Base-by-base conservation (phyloP, 2,113 vertebrate genomes). In the Scalopus aquaticus region DNA sequence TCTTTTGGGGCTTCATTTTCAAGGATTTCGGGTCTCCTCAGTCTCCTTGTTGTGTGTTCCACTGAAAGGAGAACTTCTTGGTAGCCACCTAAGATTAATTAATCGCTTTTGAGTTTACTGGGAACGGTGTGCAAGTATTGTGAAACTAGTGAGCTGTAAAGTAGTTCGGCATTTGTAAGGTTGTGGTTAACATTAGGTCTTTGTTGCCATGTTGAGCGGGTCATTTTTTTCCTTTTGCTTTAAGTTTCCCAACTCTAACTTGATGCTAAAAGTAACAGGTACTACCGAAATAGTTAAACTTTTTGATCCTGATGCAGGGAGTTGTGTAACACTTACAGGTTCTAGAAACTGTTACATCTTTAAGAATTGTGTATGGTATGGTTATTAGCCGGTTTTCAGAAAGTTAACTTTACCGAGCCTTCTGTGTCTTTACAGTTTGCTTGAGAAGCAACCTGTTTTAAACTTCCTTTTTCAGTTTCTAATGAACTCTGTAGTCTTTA, bases 401-500 rank as follows among this genome's bases (percentile, higher is more conserved):
- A 94, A 88, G 44, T 96, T 64, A 64, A 9, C 64, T 74, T 90
- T 84, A 88, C 37, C 0, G 58, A 58, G 51, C 4, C 22, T 65
- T n/a, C n/a, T n/a, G n/a, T 74, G 16, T 1, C 22, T 86, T 84
- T 67, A 37, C 62, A 16, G 2, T 74, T 89, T 60, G n/a, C 62
- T 72, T 85, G 69, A 84, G 83, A 94, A 82, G n/a, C n/a, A n/a
- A 54, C n/a, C 26, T 46, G 26, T 65, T 92, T 76, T 60, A 30
- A 85, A 91, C 32, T 69, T 93, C 78, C 9, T 42, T 76, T 62
- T n/a, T 56, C 44, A 42, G 69, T 88, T 95, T 81, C 22, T 91
- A 12, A 69, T 91, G 86, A 74, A 85, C 35, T n/a, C n/a, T n/a
- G n/a, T 64, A 70, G 2, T 67, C 13, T 84, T 65, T 44, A 35